Evolutionary conservation across 2,888 invertebrate species (phyloP).

Genomic region (Zygaena filipendulae): DNA sequence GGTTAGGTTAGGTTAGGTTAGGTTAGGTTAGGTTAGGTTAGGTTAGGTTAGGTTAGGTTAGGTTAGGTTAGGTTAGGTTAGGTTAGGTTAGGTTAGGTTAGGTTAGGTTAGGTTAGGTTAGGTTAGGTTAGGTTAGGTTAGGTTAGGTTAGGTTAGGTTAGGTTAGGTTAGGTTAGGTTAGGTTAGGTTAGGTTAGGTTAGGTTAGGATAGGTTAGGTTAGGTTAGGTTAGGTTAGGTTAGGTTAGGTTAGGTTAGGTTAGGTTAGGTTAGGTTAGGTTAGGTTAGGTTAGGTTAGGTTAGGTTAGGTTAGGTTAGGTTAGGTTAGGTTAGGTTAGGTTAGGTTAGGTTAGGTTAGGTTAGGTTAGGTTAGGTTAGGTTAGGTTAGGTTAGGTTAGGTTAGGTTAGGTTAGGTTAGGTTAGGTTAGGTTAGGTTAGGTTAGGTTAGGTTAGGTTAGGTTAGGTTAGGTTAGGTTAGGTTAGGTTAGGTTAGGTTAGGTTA

Average conservation of each 20-base stretch:
- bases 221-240: slow-evolving; percentile 5
- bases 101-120: slow-evolving; percentile 2
- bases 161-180: slow-evolving; percentile 3
- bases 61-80: slow-evolving; percentile 1
- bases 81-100: slow-evolving; percentile 2
- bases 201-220: slow-evolving; percentile 3
- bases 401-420: slow-evolving; percentile 1
- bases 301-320: slow-evolving; percentile 1
- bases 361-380: slow-evolving; percentile 2
- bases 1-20: slow-evolving; percentile 1
- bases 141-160: slow-evolving; percentile 1
- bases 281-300: slow-evolving; percentile 1
- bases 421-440: slow-evolving; percentile 4
- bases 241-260: slow-evolving; percentile 7
- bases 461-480: slow-evolving; percentile 9
- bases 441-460: slow-evolving; percentile 8
- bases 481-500: slow-evolving; percentile 9
- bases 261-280: slow-evolving; percentile 1
- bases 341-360: neutral
- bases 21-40: slow-evolving; percentile 1
- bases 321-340: slow-evolving; percentile 1
- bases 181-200: slow-evolving; percentile 3
- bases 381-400: slow-evolving; percentile 2
- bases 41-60: slow-evolving; percentile 2
- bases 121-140: slow-evolving; percentile 3